Evolutionary conservation across 2,888 invertebrate genomes (phyloP).

Genomic region (Parelbella ahira): DNA sequence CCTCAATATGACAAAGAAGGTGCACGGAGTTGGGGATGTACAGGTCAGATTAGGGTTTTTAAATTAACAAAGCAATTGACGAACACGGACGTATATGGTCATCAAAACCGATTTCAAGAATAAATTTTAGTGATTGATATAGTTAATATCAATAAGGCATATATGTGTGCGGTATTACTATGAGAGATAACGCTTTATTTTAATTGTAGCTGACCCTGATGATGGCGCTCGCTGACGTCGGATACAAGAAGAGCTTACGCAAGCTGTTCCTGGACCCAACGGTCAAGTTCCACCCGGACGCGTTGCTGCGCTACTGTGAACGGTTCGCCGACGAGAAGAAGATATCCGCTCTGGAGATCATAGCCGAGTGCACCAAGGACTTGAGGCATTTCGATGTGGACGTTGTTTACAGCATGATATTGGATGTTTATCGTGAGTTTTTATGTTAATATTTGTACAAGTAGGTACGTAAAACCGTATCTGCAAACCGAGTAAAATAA

Average conservation of each 20-base stretch:
- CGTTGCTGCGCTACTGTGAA: constrained; percentile 75
- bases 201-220: constrained; percentile 69
- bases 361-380: constrained; percentile 57
- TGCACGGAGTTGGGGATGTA: constrained; percentile 62
- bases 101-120: too few relatives aligned
- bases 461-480: too few relatives aligned
- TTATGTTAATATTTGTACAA: constrained; percentile 1
- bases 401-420: constrained; percentile 66
- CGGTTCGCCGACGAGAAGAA: constrained; percentile 63
- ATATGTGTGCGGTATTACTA: too few relatives aligned
- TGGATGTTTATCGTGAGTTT: constrained; percentile 74
- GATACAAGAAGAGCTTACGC: constrained; percentile 69
- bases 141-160: too few relatives aligned
- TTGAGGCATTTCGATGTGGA: constrained; percentile 53
- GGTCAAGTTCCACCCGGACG: constrained; percentile 73
- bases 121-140: too few relatives aligned
- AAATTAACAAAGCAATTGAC: not conserved
- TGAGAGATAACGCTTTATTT: too few relatives aligned
- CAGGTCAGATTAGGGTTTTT: constrained; percentile 57
- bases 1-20: constrained; percentile 49
- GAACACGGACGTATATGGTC: too few relatives aligned
- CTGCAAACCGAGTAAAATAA: too few relatives aligned
- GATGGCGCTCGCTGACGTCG: constrained; percentile 77
- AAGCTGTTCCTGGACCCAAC: constrained; percentile 75
- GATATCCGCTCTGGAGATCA: constrained; percentile 45